Conservation (phyloP, 2,797 vertebrate genomes). For the Gadopsis marmoratus region DNA sequence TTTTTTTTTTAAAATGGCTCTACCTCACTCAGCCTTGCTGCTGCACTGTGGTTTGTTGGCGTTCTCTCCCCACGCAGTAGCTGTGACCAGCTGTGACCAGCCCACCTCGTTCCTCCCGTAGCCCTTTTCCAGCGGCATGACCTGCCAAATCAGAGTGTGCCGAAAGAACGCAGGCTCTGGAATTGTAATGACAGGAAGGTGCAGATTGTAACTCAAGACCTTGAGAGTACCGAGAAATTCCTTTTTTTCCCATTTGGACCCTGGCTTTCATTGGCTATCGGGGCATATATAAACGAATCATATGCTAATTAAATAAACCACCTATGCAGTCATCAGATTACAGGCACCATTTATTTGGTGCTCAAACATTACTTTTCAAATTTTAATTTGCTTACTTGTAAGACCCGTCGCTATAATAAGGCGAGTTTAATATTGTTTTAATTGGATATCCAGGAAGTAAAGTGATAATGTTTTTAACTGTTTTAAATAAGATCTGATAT, state of each 20-base stretch:
- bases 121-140: constrained; percentile 3
- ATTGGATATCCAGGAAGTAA: background rate
- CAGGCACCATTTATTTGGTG: background rate
- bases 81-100: constrained; percentile 16
- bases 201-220: background rate
- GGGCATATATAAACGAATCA: background rate
- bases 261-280: no score
- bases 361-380: background rate
- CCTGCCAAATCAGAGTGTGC: no score
- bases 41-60: constrained; percentile 6
- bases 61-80: constrained; percentile 20
- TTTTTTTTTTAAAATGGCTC: constrained; percentile 37
- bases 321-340: background rate
- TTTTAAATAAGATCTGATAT: background rate
- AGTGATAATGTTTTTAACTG: no score
- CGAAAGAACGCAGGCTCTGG: background rate
- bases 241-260: background rate
- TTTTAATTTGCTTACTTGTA: background rate
- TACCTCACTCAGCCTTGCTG: constrained; percentile 25
- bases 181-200: background rate
- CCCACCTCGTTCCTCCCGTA: background rate
- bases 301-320: background rate
- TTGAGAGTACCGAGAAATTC: background rate
- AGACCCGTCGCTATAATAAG: background rate
- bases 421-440: background rate